Percentiles rank a stretch among this genome's conserved stretches.
Evolutionary conservation across 2,888 invertebrate genomes (phyloP).

Genomic region (Euzetes globulus): DNA sequence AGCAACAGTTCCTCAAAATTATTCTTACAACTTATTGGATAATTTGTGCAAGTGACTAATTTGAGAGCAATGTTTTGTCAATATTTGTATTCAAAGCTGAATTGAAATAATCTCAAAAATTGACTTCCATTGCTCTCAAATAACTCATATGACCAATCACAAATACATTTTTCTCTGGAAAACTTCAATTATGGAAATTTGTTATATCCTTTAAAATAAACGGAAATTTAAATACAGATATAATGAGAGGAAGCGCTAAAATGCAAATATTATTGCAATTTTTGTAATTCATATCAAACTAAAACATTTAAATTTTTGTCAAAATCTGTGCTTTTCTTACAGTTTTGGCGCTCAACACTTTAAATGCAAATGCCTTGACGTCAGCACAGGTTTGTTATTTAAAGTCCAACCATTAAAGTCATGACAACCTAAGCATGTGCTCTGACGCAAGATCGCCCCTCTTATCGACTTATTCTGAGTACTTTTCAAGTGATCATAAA

Average conservation of each 20-base stretch:
- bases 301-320: no score
- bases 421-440: not conserved
- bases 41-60: not conserved
- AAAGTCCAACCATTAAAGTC: not conserved
- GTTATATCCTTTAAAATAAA: no score
- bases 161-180: no score
- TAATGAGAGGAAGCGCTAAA: no score
- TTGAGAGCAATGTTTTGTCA: constrained; percentile 20
- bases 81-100: not conserved
- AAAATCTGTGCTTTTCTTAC: not conserved
- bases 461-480: no score
- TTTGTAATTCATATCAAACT: no score
- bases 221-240: no score
- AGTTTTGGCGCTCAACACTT: not conserved
- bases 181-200: no score
- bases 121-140: constrained; percentile 19
- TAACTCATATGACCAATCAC: not conserved
- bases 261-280: no score
- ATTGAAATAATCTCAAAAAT: not conserved
- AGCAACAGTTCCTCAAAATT: no score
- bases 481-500: no score
- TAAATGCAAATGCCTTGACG: not conserved
- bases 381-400: not conserved
- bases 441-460: not conserved
- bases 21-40: no score